Base-by-base conservation (phyloP, 2,888 invertebrate species). In the Melanotus villosus region DNA sequence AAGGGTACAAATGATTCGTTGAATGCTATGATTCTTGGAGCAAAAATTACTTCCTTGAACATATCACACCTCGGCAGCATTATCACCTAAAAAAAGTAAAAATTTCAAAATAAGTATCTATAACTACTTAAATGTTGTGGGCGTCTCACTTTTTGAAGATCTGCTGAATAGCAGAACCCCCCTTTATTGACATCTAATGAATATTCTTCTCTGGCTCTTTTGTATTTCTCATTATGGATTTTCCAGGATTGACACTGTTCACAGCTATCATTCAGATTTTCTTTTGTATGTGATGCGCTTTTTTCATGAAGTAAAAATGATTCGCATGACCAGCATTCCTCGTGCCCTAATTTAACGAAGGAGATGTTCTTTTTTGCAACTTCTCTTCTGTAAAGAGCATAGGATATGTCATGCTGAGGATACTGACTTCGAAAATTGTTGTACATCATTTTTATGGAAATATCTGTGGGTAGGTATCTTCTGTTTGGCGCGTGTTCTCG, bases 271-370 rank as follows among this genome's bases (percentile, higher is more conserved):
- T 38, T n/a, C 9, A 38, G 38, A 10, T 26, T 54, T 30, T 26
- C 54, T 23, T 54, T 54, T 32, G 21, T 54, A 10, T 57, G 57
- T 14, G 14, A 2, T 7, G 7, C 12, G 6, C n/a, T 52, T 9
- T 30, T 52, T 57, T 1, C 12, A 36, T 57, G 57, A 14, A 16
- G 10, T 19, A 12, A 1, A 12, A 57, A 36, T n/a, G n/a, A 1
- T 36, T 57, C 57, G 5, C 57, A 57, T 9, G 10, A 19, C 12
- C n/a, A 34, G 23, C 57, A 57, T 12, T 57, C 57, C 34, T 57
- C 57, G 16, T 57, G 36, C 12, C 57, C 56, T 14, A 57, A 16
- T 21, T 34, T 36, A 5, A 30, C 30, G 16, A 57, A 57, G 1
- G 56, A 30, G 30, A 56, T 56, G 16, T 56, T 56, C 5, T 26